Percentiles rank a stretch among this genome's conserved stretches.
Conservation (phyloP, 1,140 invertebrate species). For the Formica selysi region DNA sequence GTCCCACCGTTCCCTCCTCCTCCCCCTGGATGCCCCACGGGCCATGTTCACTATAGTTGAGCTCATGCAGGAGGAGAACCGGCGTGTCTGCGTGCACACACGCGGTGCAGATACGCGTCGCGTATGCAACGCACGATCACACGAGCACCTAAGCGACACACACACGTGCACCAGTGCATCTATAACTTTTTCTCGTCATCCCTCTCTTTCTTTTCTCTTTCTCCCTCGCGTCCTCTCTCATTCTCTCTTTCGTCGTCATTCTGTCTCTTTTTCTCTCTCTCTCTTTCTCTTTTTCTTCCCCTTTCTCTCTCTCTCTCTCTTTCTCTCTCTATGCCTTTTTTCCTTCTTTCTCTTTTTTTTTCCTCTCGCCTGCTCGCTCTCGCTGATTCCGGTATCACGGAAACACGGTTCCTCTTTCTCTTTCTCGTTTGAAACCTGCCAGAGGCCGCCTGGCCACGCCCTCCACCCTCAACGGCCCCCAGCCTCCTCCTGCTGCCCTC, state of each 20-base stretch:
- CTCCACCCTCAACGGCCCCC: constrained; percentile 76
- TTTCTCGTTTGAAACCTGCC: constrained; percentile 81
- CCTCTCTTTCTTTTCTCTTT: constrained; percentile 60
- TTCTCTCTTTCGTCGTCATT: not conserved
- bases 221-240: constrained; percentile 4
- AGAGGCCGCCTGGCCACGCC: constrained; percentile 83
- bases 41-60: constrained; percentile 77
- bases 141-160: constrained; percentile 55
- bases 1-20: constrained; percentile 80
- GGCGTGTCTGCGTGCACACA: constrained; percentile 66
- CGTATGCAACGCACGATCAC: constrained; percentile 75
- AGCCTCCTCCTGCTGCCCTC: constrained; percentile 68
- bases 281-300: not conserved
- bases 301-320: constrained; percentile 44
- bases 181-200: constrained; percentile 76
- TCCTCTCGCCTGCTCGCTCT: constrained; percentile 62
- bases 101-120: constrained; percentile 71
- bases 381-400: constrained; percentile 74
- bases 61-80: constrained; percentile 54
- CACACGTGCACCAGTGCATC: constrained; percentile 67
- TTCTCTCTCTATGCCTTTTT: constrained; percentile 39
- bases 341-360: constrained; percentile 32
- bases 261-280: constrained; percentile 18
- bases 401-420: constrained; percentile 78
- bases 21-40: constrained; percentile 79